Percentiles rank a stretch among this genome's conserved stretches.
Conservation (phyloP, 1,140 invertebrate species). For the Leptinotarsa undecemlineata region DNA sequence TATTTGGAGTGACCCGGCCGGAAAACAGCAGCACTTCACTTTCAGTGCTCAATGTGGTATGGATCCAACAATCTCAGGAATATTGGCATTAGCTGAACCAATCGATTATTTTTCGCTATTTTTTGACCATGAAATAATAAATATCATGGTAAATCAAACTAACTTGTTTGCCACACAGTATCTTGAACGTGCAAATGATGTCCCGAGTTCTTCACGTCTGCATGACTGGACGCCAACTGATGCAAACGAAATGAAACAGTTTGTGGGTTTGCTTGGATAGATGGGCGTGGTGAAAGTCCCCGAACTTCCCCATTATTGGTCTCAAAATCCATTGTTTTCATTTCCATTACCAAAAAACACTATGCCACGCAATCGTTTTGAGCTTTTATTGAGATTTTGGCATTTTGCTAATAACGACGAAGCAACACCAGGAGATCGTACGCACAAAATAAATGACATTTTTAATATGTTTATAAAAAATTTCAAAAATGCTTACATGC, state of each 20-base stretch:
- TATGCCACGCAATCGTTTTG: slow-evolving; percentile 32
- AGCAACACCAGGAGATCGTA: slow-evolving; percentile 12
- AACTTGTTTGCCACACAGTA: slow-evolving; percentile 31
- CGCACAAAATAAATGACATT: slow-evolving; percentile 19
- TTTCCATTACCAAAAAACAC: slow-evolving; percentile 21
- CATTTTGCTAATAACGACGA: slow-evolving; percentile 24
- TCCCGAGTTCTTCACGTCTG: slow-evolving; percentile 10
- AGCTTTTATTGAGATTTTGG: slow-evolving; percentile 22
- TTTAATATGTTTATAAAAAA: slow-evolving; percentile 15
- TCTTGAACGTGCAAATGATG: not conserved
- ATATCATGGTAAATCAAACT: slow-evolving; percentile 30
- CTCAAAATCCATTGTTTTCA: slow-evolving; percentile 8
- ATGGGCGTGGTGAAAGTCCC: slow-evolving; percentile 29
- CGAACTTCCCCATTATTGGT: slow-evolving; percentile 24
- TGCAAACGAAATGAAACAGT: slow-evolving; percentile 27
- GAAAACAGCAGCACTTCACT: slow-evolving; percentile 25
- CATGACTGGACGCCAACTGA: slow-evolving; percentile 20
- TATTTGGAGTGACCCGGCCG: slow-evolving; percentile 26
- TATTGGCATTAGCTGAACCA: slow-evolving; percentile 26
- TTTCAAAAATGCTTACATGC: slow-evolving; percentile 40
- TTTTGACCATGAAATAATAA: slow-evolving; percentile 26
- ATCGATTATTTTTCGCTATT: slow-evolving; percentile 27
- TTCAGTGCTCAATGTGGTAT: slow-evolving; percentile 21
- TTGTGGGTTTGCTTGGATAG: slow-evolving; percentile 22
- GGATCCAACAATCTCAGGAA: slow-evolving; percentile 27